Conservation (phyloP, 2,888 invertebrate species). For the Cataglyphis altisquamis region DNA sequence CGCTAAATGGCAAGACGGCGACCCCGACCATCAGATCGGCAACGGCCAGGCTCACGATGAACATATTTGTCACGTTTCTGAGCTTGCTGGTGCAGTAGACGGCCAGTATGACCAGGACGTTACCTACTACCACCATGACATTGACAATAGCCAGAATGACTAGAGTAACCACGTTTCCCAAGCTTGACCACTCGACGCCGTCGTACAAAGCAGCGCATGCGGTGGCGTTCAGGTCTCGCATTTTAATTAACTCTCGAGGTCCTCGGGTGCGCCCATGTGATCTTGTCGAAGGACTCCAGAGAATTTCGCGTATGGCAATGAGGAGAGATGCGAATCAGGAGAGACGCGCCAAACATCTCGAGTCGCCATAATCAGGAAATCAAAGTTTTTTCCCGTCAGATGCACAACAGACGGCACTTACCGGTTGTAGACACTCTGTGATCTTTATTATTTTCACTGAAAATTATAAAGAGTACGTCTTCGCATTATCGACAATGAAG, state of each 20-base stretch:
- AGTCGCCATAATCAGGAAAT: constrained; percentile 8
- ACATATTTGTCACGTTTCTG: constrained; percentile 97
- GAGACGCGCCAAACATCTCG: constrained; percentile 1
- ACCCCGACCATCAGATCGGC: constrained; percentile 98
- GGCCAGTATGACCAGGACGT: constrained; percentile 96
- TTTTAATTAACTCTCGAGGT: constrained; percentile 83
- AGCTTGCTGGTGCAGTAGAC: constrained; percentile 96
- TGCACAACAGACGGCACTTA: not conserved
- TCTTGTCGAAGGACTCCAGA: constrained; percentile 52
- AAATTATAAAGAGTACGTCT: not conserved
- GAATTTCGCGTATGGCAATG: constrained; percentile 23
- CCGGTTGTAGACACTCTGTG: not conserved
- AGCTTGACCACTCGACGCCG: constrained; percentile 94
- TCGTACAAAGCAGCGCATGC: constrained; percentile 94
- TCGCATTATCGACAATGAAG: not conserved
- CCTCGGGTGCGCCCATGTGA: constrained; percentile 60
- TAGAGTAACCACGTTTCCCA: constrained; percentile 92
- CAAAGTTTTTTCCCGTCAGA: not conserved
- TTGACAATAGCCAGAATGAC: constrained; percentile 94
- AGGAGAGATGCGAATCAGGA: not conserved
- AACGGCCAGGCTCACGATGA: constrained; percentile 98
- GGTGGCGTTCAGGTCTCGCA: constrained; percentile 93
- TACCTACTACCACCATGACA: constrained; percentile 95
- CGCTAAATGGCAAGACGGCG: constrained; percentile 97
- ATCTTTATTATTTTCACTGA: not conserved